A percentile compares a stretch with the other conserved stretches of the same genome.
These are phyloP conservation scores for Scaptomyza hsui DNA, from an alignment of 1,140 invertebrate genomes.

Conservation along the genomic window DNA sequence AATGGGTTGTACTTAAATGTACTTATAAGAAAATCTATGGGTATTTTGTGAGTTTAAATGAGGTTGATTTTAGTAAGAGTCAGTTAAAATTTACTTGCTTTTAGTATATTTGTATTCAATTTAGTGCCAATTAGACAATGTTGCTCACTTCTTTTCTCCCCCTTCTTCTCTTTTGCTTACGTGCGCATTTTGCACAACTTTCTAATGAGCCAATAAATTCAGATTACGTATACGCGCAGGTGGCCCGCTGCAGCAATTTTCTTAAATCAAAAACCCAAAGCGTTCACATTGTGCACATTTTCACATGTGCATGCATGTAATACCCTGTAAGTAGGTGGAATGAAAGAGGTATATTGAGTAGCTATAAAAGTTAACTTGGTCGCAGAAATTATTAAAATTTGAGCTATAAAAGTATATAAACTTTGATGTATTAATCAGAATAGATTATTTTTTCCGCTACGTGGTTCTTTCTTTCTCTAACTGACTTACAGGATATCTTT, in stretches of 20 bases:
- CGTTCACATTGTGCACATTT: conserved; percentile 17
- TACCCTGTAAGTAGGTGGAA: neutral
- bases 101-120: neutral
- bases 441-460: no score
- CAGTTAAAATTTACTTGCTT: no score
- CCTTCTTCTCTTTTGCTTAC: conserved; percentile 29
- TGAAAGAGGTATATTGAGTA: neutral
- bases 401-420: no score
- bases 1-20: no score
- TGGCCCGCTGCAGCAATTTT: conserved; percentile 70
- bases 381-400: no score
- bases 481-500: neutral
- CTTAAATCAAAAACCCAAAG: conserved; percentile 66
- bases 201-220: conserved; percentile 77
- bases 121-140: neutral
- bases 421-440: no score
- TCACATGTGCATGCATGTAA: neutral
- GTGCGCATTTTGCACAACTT: conserved; percentile 57
- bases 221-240: conserved; percentile 81
- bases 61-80: no score
- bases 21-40: neutral
- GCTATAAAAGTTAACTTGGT: no score
- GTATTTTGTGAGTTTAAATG: neutral
- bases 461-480: conserved; percentile 5
- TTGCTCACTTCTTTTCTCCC: neutral